These are phyloP conservation scores for Halcyon smyrnensis DNA, from an alignment of 2,797 vertebrate genomes.

Conservation along the genomic window DNA sequence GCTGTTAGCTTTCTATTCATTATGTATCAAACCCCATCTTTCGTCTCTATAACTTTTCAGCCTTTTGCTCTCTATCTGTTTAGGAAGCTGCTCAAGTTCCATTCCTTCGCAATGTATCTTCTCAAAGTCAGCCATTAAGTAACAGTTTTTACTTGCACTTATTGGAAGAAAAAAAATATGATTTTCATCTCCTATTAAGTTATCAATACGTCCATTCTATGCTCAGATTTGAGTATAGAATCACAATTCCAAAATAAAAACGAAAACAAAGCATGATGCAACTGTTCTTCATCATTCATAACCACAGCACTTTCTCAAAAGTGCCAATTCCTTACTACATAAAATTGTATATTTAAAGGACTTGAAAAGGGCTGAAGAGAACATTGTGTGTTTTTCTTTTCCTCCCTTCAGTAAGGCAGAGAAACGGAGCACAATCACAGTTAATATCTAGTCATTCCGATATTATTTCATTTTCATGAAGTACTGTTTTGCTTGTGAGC, in stretches of 20 bases:
- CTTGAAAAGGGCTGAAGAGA: slow-evolving; percentile 42
- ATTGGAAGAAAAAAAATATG: not conserved
- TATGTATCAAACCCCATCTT: not conserved
- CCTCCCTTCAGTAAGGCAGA: not conserved
- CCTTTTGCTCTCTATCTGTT: not conserved
- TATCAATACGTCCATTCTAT: slow-evolving; percentile 3
- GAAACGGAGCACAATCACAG: slow-evolving; percentile 1
- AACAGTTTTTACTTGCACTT: not conserved
- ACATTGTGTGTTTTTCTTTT: not conserved
- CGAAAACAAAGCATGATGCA: slow-evolving; percentile 51
- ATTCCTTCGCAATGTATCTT: not conserved
- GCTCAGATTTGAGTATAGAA: not conserved
- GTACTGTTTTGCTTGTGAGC: not conserved
- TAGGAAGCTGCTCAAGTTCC: not conserved
- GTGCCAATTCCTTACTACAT: slow-evolving; percentile 39
- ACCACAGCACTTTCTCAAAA: slow-evolving; percentile 50
- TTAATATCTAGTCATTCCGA: not conserved
- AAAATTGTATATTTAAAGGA: slow-evolving; percentile 28
- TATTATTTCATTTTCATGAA: slow-evolving; percentile 19
- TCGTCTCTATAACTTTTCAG: not conserved
- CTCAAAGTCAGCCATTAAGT: not conserved
- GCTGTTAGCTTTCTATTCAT: not conserved
- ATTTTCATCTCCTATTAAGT: not conserved
- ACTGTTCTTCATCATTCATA: slow-evolving; percentile 39
- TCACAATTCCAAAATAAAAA: slow-evolving; percentile 49